Base-by-base conservation (phyloP, 2,888 invertebrate genomes). In the Drosophila multiciliata region DNA sequence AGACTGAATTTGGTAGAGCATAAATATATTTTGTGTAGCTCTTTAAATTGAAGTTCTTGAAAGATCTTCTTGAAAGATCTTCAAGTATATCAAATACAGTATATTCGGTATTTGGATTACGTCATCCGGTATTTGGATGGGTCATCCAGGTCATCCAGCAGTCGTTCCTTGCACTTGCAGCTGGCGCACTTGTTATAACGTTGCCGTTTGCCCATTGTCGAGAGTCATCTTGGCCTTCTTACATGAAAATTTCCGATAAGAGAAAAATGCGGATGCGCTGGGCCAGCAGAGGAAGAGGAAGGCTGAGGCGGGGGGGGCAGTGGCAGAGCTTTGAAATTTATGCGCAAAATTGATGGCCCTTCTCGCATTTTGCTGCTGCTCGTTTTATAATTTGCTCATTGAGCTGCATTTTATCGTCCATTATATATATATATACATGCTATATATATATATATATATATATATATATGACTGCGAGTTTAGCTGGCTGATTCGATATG, bases 221-320 rank as follows among this genome's bases (percentile, higher is more conserved):
- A 60, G 74, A 66, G 61, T 15, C 23, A 64, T 15, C 23, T 64
- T 72, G 73, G 73, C 54, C 63, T 59, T 35, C 70, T 67, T 83
- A 83, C 75, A 83, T 83, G 75, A 73, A 70, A 70, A 73, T 73
- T 75, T 68, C 54, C 75, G 80, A 82, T 85, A 85, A 87, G 88
- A 74, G 80, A 83, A 78, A 82, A 72, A 45, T 82, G 78, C 82
- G 71, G 80, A 83, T 77, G 68, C 38, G 49, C 9, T 17, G 33
- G 5, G 23, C 2, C 2, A 32, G 17, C n/a, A 26, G 17, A 4
- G 38, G 9, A 4, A 5, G 36, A 6, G 23, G 23, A 23, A 23
- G 36, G 15, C 40, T 3, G n/a, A 0, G 38, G 11, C 42, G 5
- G 35, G 6, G 35, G 36, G 17, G 35, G 54, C 20, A 20, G 23